Evolutionary conservation across 1,140 invertebrate genomes (phyloP), one percentile per base, ranked within the genome.

Genomic region (Drosophila neocordata): DNA sequence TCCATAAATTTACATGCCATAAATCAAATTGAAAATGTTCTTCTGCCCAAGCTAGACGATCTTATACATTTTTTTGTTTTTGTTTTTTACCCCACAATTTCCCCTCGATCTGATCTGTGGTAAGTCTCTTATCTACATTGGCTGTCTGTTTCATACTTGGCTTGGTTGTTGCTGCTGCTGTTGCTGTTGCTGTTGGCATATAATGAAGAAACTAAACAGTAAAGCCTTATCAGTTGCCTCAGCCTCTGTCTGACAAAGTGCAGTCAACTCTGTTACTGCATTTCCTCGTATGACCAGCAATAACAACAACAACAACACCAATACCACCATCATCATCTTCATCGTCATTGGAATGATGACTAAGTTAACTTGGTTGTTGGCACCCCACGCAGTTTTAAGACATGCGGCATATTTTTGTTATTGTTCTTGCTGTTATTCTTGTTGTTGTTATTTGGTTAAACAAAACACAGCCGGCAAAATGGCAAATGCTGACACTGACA

Each of bases 1-100:
- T 85, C 82, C 82, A 85, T 85, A 85, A 85, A 85, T 85, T 85
- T 85, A 69, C 82, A 85, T 88, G 82, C 78, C 64, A 88, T 85
- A 85, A 88, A 85, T 85, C 82, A 85, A 82, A 85, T 87, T 75
- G 75, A 69, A 82, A 87, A 82, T 85, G 82, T 88, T 82, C 69
- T 82, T 87, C 66, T 65, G 48, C 48, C 61, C 59, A 59, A 59
- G 63, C 69, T 78, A 71, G 44, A 58, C 69, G 59, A 59, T 41
- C 44, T 56, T 9, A 44, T 44, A 44, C 2, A 13, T 15, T 18
- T 20, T 44, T 44, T 11, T 31, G 27, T 5, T 31, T 31, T 31
- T 31, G 6, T 31, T 31, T 6, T 31, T 31, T 31, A 31, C 27
- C 27, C 27, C 27, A 1, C 27, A 2, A 24, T 24, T 4, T 4